Evolutionary conservation across 1,140 invertebrate species (phyloP).

Genomic region (Aethina tumida): DNA sequence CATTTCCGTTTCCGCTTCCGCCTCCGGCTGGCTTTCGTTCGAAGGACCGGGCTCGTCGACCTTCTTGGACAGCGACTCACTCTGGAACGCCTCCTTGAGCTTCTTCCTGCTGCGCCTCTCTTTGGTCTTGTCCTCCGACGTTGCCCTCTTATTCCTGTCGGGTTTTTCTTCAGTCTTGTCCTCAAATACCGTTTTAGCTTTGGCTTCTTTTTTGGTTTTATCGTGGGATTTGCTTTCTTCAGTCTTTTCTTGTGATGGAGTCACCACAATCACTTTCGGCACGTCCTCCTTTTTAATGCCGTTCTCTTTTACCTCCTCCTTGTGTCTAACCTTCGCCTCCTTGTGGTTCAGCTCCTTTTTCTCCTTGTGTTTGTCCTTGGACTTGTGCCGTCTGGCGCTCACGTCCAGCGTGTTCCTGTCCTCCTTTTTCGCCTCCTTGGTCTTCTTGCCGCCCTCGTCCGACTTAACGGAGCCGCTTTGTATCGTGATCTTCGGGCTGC

Average conservation of each 20-base stretch:
- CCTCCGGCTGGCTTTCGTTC: neutral
- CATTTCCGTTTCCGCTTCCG: neutral
- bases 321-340: conserved; percentile 1
- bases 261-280: neutral
- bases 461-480: conserved; percentile 28
- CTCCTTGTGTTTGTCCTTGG: conserved; percentile 11
- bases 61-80: conserved; percentile 1
- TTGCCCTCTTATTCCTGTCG: conserved; percentile 7
- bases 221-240: conserved; percentile 4
- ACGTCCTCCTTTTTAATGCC: neutral
- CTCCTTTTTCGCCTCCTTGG: conserved; percentile 18
- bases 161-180: conserved; percentile 4
- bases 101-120: conserved; percentile 9
- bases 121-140: conserved; percentile 8
- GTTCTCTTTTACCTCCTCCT: conserved; percentile 5
- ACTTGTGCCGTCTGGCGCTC: conserved; percentile 20
- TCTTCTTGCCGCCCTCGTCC: conserved; percentile 25
- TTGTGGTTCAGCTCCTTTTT: neutral
- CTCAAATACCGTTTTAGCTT: conserved; percentile 1
- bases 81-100: neutral
- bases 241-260: neutral
- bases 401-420: conserved; percentile 27
- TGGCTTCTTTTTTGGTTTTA: conserved; percentile 10
- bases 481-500: conserved; percentile 33
- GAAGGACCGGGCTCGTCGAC: neutral